phyloP scores from a whole-genome alignment of 1,140 invertebrate species.

The Lucilia sericata region DNA sequence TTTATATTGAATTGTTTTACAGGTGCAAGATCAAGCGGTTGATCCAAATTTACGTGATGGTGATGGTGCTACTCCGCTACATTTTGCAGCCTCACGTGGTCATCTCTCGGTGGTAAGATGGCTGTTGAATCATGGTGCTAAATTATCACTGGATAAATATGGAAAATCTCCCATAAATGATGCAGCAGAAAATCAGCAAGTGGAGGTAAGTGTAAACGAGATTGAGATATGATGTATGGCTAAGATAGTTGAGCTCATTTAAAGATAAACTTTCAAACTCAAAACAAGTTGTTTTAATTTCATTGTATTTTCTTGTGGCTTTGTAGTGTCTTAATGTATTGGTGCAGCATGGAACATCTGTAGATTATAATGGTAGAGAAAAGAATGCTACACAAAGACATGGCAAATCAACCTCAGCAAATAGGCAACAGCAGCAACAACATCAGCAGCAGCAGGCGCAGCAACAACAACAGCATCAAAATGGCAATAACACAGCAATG shows the following conservation, averaged over 20 bases:
- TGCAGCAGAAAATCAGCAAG: slow-evolving; percentile 88
- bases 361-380: slow-evolving; percentile 70
- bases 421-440: slow-evolving; percentile 45
- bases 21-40: slow-evolving; percentile 85
- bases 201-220: slow-evolving; percentile 76
- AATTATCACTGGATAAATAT: slow-evolving; percentile 83
- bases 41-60: slow-evolving; percentile 86
- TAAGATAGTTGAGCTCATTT: background rate
- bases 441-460: slow-evolving; percentile 51
- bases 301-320: slow-evolving; percentile 5
- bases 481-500: slow-evolving; percentile 48
- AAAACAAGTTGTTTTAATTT: slow-evolving; percentile 12
- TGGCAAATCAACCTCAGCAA: slow-evolving; percentile 53
- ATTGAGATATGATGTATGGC: background rate
- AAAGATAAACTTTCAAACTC: slow-evolving; percentile 29
- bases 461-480: slow-evolving; percentile 51
- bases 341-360: slow-evolving; percentile 79
- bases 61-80: slow-evolving; percentile 84
- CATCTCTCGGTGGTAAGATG: slow-evolving; percentile 85
- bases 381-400: slow-evolving; percentile 52
- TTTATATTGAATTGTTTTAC: background rate
- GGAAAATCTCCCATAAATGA: slow-evolving; percentile 90
- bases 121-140: slow-evolving; percentile 83
- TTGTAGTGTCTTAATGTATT: slow-evolving; percentile 80
- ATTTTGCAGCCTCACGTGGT: slow-evolving; percentile 84